Percentiles rank a stretch among this genome's conserved stretches.
Conservation (phyloP, 37 sponge, comb jelly and placozoan species). For the Halichondria panicea region DNA sequence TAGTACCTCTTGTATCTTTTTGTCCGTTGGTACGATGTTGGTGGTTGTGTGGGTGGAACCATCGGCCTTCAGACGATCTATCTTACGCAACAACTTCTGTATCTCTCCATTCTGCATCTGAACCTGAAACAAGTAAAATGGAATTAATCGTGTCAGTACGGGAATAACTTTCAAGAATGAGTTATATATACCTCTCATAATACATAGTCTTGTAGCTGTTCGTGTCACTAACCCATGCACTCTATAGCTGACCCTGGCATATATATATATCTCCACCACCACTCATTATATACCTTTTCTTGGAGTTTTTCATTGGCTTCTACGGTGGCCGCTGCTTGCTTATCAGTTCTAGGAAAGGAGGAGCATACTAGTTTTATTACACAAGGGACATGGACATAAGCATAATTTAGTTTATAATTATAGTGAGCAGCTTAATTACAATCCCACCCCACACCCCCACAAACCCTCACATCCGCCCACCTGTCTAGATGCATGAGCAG, state of each 20-base stretch:
- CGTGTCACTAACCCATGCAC: too few relatives aligned
- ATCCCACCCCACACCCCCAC: not conserved
- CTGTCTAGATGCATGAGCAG: constrained; percentile 54
- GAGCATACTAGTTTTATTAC: not conserved
- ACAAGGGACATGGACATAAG: not conserved
- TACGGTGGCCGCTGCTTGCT: constrained; percentile 6
- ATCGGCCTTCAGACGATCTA: constrained; percentile 2
- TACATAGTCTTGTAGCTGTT: not conserved
- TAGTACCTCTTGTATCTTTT: too few relatives aligned
- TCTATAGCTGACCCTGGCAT: too few relatives aligned
- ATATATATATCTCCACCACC: not conserved
- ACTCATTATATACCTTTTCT: constrained; percentile 7
- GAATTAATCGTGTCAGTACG: too few relatives aligned
- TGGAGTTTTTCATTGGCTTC: constrained; percentile 27
- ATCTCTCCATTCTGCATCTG: constrained; percentile 22
- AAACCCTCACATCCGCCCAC: constrained; percentile 5
- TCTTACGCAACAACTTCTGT: constrained; percentile 19
- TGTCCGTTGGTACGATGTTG: too few relatives aligned
- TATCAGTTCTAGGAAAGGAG: too few relatives aligned
- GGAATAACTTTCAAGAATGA: too few relatives aligned
- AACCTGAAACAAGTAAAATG: constrained; percentile 12
- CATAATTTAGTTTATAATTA: not conserved
- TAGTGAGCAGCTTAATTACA: not conserved
- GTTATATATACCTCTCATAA: not conserved
- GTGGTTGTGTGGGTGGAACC: too few relatives aligned